phyloP scores from a whole-genome alignment of 2,888 invertebrate species.

The Eretmocerus hayati region DNA sequence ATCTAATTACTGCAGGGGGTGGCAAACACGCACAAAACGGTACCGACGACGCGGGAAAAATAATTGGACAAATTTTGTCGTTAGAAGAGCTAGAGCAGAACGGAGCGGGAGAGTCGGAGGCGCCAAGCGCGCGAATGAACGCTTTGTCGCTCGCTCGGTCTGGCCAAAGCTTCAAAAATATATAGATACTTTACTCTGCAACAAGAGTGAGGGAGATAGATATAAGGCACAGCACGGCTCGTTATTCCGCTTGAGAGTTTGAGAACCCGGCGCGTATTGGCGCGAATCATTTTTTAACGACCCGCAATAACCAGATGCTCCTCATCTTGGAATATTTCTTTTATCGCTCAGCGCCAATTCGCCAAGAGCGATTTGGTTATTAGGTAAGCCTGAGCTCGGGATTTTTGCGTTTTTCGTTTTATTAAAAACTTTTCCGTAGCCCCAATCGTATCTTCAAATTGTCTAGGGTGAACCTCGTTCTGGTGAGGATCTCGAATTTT shows the following conservation, averaged over 20 bases:
- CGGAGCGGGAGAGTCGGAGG: neutral
- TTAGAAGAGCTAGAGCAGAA: conserved; percentile 21
- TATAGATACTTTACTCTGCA: too few relatives aligned
- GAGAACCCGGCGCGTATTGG: neutral
- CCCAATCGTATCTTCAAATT: too few relatives aligned
- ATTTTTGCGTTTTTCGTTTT: too few relatives aligned
- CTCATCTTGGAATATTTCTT: too few relatives aligned
- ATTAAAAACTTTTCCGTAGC: too few relatives aligned
- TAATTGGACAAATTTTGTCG: conserved; percentile 44
- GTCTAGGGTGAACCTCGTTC: too few relatives aligned
- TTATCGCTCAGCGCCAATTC: too few relatives aligned
- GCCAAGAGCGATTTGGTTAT: too few relatives aligned
- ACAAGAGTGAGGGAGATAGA: neutral
- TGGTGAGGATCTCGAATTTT: too few relatives aligned
- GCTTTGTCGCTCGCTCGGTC: neutral
- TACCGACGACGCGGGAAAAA: conserved; percentile 28
- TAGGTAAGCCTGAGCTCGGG: too few relatives aligned
- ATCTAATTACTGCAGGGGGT: neutral
- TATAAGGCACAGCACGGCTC: conserved; percentile 3
- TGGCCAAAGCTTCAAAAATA: too few relatives aligned
- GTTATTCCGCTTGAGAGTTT: conserved; percentile 5
- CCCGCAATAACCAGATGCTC: too few relatives aligned
- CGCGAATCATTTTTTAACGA: neutral
- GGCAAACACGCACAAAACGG: conserved; percentile 8
- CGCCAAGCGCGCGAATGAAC: neutral